These are phyloP conservation scores for Esox niger DNA, from an alignment of 2,113 vertebrate species.

Conservation along the genomic window DNA sequence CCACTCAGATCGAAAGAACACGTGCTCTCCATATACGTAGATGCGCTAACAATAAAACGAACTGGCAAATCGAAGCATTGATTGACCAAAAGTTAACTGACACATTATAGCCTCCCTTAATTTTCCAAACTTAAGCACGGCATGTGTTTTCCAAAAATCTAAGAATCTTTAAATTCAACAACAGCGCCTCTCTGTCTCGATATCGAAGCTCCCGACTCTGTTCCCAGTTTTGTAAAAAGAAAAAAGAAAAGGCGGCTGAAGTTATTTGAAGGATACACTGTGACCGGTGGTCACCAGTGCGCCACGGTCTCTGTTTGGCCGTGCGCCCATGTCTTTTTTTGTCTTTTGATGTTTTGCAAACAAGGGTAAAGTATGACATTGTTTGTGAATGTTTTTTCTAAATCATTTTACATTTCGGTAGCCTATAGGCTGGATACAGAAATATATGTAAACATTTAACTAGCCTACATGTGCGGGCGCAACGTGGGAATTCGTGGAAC, in stretches of 20 bases:
- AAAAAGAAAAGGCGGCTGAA: not conserved
- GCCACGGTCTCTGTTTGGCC: too few species aligned
- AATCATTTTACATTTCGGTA: too few species aligned
- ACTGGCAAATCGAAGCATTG: too few species aligned
- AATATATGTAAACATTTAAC: too few species aligned
- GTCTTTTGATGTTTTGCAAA: too few species aligned
- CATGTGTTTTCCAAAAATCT: not conserved
- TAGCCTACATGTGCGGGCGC: not conserved
- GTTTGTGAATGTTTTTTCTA: too few species aligned
- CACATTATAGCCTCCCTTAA: not conserved
- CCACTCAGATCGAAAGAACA: not conserved
- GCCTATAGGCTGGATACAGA: too few species aligned
- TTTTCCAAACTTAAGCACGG: not conserved
- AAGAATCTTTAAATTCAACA: not conserved
- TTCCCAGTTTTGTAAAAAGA: too few species aligned
- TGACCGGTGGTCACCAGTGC: too few species aligned
- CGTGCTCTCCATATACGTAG: not conserved
- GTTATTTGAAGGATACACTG: not conserved
- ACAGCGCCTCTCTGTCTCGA: not conserved
- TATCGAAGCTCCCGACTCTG: not conserved
- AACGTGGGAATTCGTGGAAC: not conserved
- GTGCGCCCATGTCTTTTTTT: too few species aligned
- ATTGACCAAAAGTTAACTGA: not conserved
- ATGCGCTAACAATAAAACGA: not conserved
- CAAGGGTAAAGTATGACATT: too few species aligned